A percentile compares a stretch with the other conserved stretches of the same genome.
Conservation (phyloP, 2,113 vertebrate genomes). For the Sterrhoptilus dennistouni region DNA sequence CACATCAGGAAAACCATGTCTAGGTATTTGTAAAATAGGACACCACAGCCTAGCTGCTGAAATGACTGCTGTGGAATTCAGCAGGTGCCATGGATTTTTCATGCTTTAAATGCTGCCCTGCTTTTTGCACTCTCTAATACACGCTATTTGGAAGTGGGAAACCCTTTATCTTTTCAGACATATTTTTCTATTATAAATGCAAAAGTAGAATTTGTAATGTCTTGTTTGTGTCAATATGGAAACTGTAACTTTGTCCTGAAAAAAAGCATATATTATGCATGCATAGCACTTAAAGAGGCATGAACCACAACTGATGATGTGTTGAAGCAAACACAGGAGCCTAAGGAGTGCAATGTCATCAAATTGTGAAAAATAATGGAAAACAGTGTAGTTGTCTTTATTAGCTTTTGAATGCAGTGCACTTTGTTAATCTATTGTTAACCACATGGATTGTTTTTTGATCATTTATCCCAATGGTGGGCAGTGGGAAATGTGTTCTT, state of each 20-base stretch:
- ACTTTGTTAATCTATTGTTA: slow-evolving; percentile 35
- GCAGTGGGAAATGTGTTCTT: not conserved
- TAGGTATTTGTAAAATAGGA: not conserved
- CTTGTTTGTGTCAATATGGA: not conserved
- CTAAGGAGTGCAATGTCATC: slow-evolving; percentile 39
- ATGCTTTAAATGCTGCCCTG: not conserved
- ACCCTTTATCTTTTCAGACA: not conserved
- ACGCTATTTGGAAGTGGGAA: not conserved
- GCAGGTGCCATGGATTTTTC: not conserved
- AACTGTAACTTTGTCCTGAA: not conserved
- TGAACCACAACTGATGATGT: slow-evolving; percentile 25
- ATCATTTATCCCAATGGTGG: not conserved
- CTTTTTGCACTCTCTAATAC: not conserved
- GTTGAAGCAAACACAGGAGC: slow-evolving; percentile 51
- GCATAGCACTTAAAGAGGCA: not conserved
- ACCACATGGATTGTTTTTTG: slow-evolving; percentile 29
- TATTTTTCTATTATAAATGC: not conserved
- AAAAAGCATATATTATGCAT: not conserved
- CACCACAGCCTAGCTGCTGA: not conserved
- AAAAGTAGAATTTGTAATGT: not conserved
- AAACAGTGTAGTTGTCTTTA: slow-evolving; percentile 17
- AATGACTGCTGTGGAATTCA: not conserved
- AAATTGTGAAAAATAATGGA: slow-evolving; percentile 34
- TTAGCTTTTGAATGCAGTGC: slow-evolving; percentile 25
- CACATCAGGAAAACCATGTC: not conserved